Conservation (phyloP, 2,113 vertebrate species). For the Vidua chalybeata region DNA sequence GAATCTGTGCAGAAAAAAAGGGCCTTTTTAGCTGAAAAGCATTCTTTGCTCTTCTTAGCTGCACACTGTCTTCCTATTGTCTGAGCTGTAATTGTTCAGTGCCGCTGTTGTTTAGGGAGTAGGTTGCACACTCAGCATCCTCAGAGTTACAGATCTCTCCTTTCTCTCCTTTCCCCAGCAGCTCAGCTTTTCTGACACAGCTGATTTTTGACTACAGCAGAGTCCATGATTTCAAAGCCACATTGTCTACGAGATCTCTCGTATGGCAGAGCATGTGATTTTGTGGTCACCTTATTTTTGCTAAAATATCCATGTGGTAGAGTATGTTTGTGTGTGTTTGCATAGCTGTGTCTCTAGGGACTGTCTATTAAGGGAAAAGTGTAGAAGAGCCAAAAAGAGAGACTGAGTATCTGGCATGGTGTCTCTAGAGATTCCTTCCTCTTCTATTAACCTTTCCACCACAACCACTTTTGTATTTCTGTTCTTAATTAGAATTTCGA, state of each 20-base stretch:
- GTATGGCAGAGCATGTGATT: neutral
- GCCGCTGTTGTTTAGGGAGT: neutral
- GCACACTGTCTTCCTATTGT: neutral
- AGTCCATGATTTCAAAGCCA: neutral
- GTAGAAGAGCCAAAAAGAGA: slow-evolving; percentile 26
- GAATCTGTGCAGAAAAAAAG: neutral
- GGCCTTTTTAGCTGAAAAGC: neutral
- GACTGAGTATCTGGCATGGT: slow-evolving; percentile 23
- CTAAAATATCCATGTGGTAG: neutral
- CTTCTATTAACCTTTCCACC: slow-evolving; percentile 73
- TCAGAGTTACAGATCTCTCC: neutral
- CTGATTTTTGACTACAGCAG: neutral
- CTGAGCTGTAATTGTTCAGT: neutral
- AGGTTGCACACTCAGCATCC: neutral
- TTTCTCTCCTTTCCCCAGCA: neutral
- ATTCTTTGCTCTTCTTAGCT: neutral
- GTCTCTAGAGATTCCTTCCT: slow-evolving; percentile 61
- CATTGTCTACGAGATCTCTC: neutral
- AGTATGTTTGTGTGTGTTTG: neutral
- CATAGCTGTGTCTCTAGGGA: neutral
- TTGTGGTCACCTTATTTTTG: neutral
- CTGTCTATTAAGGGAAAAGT: neutral
- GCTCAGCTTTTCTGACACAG: neutral
- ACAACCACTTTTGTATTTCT: slow-evolving; percentile 70
- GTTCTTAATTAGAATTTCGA: slow-evolving; percentile 75